A percentile compares a stretch with the other conserved stretches of the same genome.
These are phyloP conservation scores for Drosophila koepferae DNA, from an alignment of 2,888 invertebrate genomes.

Conservation along the genomic window DNA sequence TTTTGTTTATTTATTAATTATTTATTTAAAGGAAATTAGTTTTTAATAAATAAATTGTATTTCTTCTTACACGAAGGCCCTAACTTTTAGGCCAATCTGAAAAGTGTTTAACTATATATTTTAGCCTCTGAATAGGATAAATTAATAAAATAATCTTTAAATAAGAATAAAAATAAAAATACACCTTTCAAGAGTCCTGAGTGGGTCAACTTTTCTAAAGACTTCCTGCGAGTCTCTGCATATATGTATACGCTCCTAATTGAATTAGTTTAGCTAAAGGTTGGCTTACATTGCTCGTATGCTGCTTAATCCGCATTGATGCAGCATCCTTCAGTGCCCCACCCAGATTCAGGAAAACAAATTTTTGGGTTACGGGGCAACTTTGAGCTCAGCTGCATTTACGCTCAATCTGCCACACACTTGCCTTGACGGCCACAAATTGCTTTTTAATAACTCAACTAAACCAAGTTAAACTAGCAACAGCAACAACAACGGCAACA, in stretches of 20 bases:
- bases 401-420: slow-evolving; percentile 75
- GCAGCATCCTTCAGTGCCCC: slow-evolving; percentile 4
- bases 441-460: slow-evolving; percentile 80
- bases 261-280: slow-evolving; percentile 14
- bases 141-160: too few species aligned
- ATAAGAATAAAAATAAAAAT: too few species aligned
- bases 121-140: too few species aligned
- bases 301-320: slow-evolving; percentile 20
- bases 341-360: slow-evolving; percentile 1
- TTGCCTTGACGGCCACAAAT: slow-evolving; percentile 76
- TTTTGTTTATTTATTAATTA: too few species aligned
- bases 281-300: slow-evolving; percentile 26
- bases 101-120: too few species aligned
- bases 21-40: too few species aligned
- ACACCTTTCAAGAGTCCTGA: neutral
- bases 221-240: neutral
- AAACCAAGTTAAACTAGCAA: slow-evolving; percentile 63
- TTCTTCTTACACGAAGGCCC: too few species aligned
- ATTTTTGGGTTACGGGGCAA: slow-evolving; percentile 46
- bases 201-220: neutral
- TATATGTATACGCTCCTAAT: slow-evolving; percentile 8
- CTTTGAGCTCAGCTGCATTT: slow-evolving; percentile 69
- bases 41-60: too few species aligned
- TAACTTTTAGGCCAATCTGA: too few species aligned
- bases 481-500: slow-evolving; percentile 36